phyloP scores from a whole-genome alignment of 2,113 vertebrate species.

The Ceyx melanurus region DNA sequence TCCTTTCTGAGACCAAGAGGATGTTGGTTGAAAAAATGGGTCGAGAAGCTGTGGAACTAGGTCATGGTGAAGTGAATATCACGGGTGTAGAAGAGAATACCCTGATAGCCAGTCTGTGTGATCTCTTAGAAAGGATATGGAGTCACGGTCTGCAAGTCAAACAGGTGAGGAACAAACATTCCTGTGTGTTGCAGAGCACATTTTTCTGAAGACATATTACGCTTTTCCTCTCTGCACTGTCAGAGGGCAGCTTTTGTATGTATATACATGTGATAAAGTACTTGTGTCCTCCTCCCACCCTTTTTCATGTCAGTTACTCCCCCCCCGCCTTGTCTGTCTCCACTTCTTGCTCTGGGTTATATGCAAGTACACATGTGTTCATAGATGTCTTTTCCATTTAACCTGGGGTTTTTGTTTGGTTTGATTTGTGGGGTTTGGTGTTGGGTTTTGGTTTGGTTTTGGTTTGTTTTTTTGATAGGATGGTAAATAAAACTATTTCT shows the following conservation, averaged over 20 bases:
- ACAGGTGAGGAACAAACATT: constrained; percentile 73
- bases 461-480: neutral
- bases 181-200: neutral
- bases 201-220: neutral
- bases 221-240: neutral
- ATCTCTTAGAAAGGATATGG: constrained; percentile 86
- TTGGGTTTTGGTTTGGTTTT: neutral
- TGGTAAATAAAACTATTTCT: neutral
- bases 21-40: constrained; percentile 88
- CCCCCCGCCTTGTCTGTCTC: neutral
- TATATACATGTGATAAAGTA: neutral
- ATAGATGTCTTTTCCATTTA: neutral
- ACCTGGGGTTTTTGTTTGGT: neutral
- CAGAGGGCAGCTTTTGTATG: neutral
- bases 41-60: constrained; percentile 83
- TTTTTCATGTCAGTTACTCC: neutral
- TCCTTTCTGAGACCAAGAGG: constrained; percentile 80
- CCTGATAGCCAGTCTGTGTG: constrained; percentile 84
- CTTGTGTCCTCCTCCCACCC: neutral
- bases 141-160: constrained; percentile 84
- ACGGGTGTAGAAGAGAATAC: constrained; percentile 87
- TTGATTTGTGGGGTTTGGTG: neutral
- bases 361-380: neutral
- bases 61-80: constrained; percentile 85
- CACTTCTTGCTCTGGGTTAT: neutral